Evolutionary conservation across 2,888 invertebrate species (phyloP).

Genomic region (Lithophane leautieri): DNA sequence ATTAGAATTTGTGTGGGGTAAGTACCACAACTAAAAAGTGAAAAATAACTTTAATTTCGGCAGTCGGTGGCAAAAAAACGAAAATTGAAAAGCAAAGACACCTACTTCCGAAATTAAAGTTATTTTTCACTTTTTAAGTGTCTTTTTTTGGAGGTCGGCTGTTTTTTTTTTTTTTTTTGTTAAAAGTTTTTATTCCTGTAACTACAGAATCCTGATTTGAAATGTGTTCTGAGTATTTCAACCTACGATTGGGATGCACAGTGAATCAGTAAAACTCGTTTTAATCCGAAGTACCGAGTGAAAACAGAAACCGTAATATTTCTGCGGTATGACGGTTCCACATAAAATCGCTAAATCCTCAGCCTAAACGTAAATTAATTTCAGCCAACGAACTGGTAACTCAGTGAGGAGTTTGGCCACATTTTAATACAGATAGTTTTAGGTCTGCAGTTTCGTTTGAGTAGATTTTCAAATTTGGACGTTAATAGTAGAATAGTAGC

Average conservation of each 20-base stretch:
- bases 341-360: conserved; percentile 46
- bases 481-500: not conserved
- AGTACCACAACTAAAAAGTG: too few relatives aligned
- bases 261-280: not conserved
- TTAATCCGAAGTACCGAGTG: conserved; percentile 16
- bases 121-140: too few relatives aligned
- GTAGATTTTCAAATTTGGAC: conserved; percentile 4
- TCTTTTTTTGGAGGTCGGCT: too few relatives aligned
- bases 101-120: too few relatives aligned
- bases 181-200: too few relatives aligned
- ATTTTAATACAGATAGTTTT: conserved; percentile 46
- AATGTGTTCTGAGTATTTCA: not conserved
- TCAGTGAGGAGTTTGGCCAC: conserved; percentile 31
- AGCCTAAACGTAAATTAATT: conserved; percentile 51
- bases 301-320: conserved; percentile 38
- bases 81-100: too few relatives aligned
- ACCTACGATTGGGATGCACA: conserved; percentile 6
- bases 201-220: not conserved
- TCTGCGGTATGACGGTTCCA: conserved; percentile 10
- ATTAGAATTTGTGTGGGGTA: too few relatives aligned
- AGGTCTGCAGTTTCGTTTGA: conserved; percentile 21
- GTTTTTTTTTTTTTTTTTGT: too few relatives aligned
- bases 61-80: too few relatives aligned
- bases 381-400: conserved; percentile 41
- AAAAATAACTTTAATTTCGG: too few relatives aligned